These are phyloP conservation scores for Caenorhabditis elegans DNA, from an alignment of 1,140 invertebrate genomes.

Conservation along the genomic window DNA sequence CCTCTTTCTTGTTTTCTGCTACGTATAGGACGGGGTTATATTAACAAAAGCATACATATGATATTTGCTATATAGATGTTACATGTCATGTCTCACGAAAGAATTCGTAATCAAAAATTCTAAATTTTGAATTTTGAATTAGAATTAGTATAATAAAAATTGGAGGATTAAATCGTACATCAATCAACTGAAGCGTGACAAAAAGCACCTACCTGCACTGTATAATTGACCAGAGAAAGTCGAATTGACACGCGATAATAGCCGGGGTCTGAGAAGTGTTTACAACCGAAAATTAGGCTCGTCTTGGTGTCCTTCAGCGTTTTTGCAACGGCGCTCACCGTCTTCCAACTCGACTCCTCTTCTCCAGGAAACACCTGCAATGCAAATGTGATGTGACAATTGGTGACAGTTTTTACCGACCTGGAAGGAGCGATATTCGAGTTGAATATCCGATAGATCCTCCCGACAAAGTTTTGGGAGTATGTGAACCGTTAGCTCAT, in stretches of 20 bases:
- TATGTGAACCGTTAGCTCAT: conserved; percentile 28
- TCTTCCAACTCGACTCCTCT: conserved; percentile 19
- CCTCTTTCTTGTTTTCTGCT: neutral
- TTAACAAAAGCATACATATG: conserved; percentile 23
- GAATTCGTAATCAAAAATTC: no score
- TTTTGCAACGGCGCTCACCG: neutral
- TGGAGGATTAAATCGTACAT: neutral
- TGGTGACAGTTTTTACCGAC: neutral
- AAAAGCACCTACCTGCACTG: conserved; percentile 15
- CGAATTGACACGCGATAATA: conserved; percentile 32
- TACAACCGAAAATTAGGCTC: conserved; percentile 16
- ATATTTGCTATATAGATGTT: no score
- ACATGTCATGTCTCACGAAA: no score
- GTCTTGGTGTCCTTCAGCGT: conserved; percentile 24
- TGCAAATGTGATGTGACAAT: neutral
- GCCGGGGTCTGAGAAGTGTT: conserved; percentile 34
- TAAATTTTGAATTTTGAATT: no score
- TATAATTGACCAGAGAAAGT: conserved; percentile 20
- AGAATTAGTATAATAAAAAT: neutral
- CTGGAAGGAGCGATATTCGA: conserved; percentile 19
- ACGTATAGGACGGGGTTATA: neutral
- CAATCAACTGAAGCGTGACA: neutral
- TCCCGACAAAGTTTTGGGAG: conserved; percentile 17
- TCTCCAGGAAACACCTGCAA: conserved; percentile 29
- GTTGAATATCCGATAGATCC: neutral